Percentiles rank a stretch among this genome's conserved stretches.
These are phyloP conservation scores for Gymnothorax javanicus DNA, from an alignment of 2,797 vertebrate genomes.

Conservation along the genomic window DNA sequence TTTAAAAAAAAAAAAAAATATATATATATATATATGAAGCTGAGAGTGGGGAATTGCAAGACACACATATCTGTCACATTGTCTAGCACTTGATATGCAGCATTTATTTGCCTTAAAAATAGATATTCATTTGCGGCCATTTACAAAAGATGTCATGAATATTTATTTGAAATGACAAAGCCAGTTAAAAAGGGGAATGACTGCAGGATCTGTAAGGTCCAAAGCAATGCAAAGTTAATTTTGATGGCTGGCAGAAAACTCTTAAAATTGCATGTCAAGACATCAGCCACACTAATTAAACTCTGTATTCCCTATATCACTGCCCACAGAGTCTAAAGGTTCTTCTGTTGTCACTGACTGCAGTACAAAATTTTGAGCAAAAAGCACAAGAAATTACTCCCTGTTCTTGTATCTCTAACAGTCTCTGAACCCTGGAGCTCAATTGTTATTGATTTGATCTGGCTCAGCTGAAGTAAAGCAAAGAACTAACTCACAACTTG, in stretches of 20 bases:
- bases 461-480: not conserved
- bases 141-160: not conserved
- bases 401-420: not conserved
- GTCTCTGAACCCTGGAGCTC: not conserved
- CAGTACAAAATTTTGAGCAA: not conserved
- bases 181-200: not conserved
- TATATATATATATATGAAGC: not conserved
- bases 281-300: not conserved
- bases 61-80: not conserved
- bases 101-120: not conserved
- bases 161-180: not conserved
- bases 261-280: slow-evolving; percentile 11
- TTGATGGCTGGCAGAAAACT: not conserved
- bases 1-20: not conserved
- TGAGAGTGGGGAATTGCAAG: not conserved
- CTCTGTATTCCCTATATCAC: not conserved
- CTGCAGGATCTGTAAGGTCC: not conserved
- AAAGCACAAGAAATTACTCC: not conserved
- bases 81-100: not conserved
- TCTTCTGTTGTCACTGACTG: not conserved
- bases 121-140: not conserved
- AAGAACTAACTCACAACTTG: not conserved
- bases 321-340: not conserved
- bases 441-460: not conserved
- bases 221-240: slow-evolving; percentile 9